These are phyloP conservation scores for Ceriagrion tenellum DNA, from an alignment of 2,888 invertebrate species.

Conservation along the genomic window DNA sequence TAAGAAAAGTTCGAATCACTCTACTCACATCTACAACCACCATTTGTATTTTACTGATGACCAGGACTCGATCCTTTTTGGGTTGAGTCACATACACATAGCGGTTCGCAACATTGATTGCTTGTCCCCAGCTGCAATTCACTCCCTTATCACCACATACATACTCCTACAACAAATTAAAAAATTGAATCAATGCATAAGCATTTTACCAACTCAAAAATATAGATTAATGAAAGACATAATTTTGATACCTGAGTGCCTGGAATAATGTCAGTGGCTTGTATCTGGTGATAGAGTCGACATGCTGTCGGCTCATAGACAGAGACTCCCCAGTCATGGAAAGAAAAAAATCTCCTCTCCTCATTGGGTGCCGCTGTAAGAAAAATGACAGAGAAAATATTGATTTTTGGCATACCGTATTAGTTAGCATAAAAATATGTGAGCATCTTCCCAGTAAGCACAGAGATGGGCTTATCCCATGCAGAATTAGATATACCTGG, in stretches of 20 bases:
- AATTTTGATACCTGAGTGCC: slow-evolving; percentile 82
- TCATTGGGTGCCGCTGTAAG: slow-evolving; percentile 81
- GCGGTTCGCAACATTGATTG: slow-evolving; percentile 85
- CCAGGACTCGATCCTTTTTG: slow-evolving; percentile 84
- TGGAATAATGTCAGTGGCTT: slow-evolving; percentile 85
- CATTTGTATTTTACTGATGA: slow-evolving; percentile 86
- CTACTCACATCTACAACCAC: slow-evolving; percentile 84
- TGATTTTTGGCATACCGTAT: not conserved
- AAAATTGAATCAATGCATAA: slow-evolving; percentile 51
- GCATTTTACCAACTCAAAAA: not conserved
- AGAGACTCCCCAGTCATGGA: slow-evolving; percentile 87
- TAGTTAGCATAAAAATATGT: not conserved
- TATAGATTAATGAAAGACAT: not conserved
- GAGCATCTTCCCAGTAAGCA: not conserved
- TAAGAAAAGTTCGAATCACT: not conserved
- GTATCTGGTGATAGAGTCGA: slow-evolving; percentile 85
- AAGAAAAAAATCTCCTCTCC: slow-evolving; percentile 85
- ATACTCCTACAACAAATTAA: slow-evolving; percentile 79
- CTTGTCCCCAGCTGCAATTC: slow-evolving; percentile 86
- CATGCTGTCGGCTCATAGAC: slow-evolving; percentile 87
- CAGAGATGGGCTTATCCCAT: too few relatives aligned
- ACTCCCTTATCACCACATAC: slow-evolving; percentile 86
- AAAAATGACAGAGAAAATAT: slow-evolving; percentile 61
- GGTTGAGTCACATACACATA: slow-evolving; percentile 88
- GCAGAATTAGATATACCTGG: too few relatives aligned